Conservation (phyloP, 2,797 vertebrate species). For the Scomberomorus guttatus region DNA sequence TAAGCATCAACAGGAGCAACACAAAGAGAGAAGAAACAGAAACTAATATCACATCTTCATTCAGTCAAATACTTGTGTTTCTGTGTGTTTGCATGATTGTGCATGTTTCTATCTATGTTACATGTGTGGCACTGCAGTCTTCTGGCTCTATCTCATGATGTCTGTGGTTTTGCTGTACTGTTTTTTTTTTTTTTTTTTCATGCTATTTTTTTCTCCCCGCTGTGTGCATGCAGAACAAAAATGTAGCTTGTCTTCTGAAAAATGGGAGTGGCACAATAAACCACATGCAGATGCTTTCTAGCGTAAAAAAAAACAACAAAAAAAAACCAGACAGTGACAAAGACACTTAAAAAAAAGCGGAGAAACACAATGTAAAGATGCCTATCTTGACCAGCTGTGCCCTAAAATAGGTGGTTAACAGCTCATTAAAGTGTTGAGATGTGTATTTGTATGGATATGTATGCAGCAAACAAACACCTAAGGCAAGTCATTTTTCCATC, state of each 20-base stretch:
- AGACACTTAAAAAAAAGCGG: background rate
- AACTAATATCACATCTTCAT: background rate
- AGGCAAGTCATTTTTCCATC: constrained; percentile 26
- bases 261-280: constrained; percentile 61
- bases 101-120: constrained; percentile 13
- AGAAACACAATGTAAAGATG: constrained; percentile 45
- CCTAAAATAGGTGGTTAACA: constrained; percentile 25
- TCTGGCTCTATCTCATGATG: constrained; percentile 29
- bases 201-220: constrained; percentile 25
- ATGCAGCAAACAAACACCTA: constrained; percentile 26
- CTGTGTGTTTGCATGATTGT: constrained; percentile 20
- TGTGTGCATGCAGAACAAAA: constrained; percentile 30
- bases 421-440: constrained; percentile 30
- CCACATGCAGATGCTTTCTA: constrained; percentile 68
- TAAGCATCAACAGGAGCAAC: constrained; percentile 10
- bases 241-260: constrained; percentile 48
- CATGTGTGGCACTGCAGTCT: constrained; percentile 19
- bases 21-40: constrained; percentile 6
- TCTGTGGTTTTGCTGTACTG: constrained; percentile 43
- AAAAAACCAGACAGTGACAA: constrained; percentile 1
- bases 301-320: constrained; percentile 39
- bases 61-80: background rate
- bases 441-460: constrained; percentile 13
- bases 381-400: constrained; percentile 35
- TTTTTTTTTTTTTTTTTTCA: constrained; percentile 18